A percentile compares a stretch with the other conserved stretches of the same genome.
Evolutionary conservation across 2,113 vertebrate genomes (phyloP).

Genomic region (Urocynchramus pylzowi): DNA sequence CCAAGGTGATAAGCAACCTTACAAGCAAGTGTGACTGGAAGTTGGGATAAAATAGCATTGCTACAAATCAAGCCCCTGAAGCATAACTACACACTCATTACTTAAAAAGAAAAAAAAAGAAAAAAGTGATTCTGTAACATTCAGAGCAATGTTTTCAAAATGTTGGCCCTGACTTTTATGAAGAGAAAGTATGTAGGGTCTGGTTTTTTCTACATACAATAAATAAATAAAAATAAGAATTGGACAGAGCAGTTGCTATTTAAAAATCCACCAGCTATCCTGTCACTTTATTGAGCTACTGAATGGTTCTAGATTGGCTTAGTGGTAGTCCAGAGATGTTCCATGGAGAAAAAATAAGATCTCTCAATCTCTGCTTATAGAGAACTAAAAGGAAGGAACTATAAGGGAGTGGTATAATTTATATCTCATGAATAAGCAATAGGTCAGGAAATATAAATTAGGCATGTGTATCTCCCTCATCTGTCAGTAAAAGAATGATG

Average conservation of each 20-base stretch:
- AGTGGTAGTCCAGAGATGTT: not conserved
- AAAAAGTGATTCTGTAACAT: not conserved
- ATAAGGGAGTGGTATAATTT: not conserved
- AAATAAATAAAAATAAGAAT: not conserved
- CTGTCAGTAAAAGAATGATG: not conserved
- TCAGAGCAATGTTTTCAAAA: not conserved
- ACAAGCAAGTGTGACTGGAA: not conserved
- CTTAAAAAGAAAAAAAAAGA: not conserved
- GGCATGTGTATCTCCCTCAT: not conserved
- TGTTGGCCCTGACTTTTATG: not conserved
- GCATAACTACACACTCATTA: not conserved
- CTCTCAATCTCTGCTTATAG: not conserved
- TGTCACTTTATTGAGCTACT: not conserved
- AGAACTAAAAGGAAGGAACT: not conserved
- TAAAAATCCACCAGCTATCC: not conserved
- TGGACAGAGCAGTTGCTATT: not conserved
- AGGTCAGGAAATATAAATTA: not conserved
- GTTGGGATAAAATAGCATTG: not conserved
- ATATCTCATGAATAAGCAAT: not conserved
- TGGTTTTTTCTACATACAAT: not conserved
- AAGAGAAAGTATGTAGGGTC: not conserved
- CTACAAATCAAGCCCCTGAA: not conserved
- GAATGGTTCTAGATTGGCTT: not conserved
- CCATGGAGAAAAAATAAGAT: not conserved
- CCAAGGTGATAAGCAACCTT: not conserved